Percentiles rank a stretch among this genome's conserved stretches.
Conservation (phyloP, 2,888 invertebrate genomes). For the Drymonia ruficornis region DNA sequence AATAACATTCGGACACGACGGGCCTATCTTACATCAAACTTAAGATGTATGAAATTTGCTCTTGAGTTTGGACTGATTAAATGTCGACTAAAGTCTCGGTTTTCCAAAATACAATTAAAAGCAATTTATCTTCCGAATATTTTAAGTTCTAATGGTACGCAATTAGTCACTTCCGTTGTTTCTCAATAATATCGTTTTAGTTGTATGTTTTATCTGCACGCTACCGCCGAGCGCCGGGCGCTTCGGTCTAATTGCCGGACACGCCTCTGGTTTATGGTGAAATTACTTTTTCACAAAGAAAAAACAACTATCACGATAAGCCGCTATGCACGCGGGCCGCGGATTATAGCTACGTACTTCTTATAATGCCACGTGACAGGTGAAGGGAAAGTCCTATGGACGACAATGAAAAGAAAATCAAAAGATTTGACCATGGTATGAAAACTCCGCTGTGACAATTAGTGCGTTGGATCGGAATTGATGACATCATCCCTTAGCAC, state of each 20-base stretch:
- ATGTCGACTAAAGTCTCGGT: neutral
- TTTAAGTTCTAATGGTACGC: constrained; percentile 27
- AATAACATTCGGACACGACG: too few species aligned
- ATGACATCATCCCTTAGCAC: neutral
- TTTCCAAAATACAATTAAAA: neutral
- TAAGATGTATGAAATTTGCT: too few species aligned
- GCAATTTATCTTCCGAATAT: neutral
- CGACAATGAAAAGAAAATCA: neutral
- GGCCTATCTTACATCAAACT: too few species aligned
- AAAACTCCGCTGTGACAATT: neutral
- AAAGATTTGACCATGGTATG: neutral
- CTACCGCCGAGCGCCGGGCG: constrained; percentile 48
- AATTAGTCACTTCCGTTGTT: constrained; percentile 65
- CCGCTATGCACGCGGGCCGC: constrained; percentile 10
- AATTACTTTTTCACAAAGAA: constrained; percentile 32
- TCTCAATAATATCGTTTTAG: constrained; percentile 48
- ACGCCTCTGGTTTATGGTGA: constrained; percentile 52
- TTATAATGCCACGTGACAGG: neutral
- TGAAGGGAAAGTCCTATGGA: neutral
- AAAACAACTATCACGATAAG: constrained; percentile 12
- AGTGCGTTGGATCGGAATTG: neutral
- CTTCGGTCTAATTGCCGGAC: constrained; percentile 55
- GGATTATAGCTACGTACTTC: constrained; percentile 4
- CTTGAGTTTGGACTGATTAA: too few species aligned
- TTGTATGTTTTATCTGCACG: constrained; percentile 52